Evolutionary conservation across 30 jellyfish, hydroid and myxozoan genomes (phyloP).

Genomic region (Hydractinia symbiolongicarpus): DNA sequence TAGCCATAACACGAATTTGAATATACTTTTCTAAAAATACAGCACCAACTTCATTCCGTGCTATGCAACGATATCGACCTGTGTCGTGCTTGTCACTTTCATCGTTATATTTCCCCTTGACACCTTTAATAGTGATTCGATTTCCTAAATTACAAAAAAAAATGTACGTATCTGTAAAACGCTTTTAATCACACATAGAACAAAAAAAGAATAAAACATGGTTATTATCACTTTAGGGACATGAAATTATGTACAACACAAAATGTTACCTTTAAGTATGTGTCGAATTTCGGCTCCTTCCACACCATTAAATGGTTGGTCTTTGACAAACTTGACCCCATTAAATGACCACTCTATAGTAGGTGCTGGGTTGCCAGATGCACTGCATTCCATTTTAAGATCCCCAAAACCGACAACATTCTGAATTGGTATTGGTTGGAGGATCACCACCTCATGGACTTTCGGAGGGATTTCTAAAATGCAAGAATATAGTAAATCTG

Average conservation of each 20-base stretch:
- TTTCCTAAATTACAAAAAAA: background rate
- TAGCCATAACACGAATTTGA: conserved; percentile 40
- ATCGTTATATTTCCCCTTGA: conserved; percentile 15
- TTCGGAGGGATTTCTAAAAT: conserved; percentile 30
- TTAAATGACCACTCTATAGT: conserved; percentile 37
- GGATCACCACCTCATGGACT: conserved; percentile 24
- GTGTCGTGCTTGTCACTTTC: conserved; percentile 24
- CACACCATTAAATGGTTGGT: conserved; percentile 19
- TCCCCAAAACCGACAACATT: conserved; percentile 27
- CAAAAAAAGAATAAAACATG: background rate
- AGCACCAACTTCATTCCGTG: conserved; percentile 42
- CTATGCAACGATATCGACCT: conserved; percentile 55
- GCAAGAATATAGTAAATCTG: background rate
- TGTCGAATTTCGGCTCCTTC: conserved; percentile 15
- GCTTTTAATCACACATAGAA: no score
- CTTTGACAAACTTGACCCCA: conserved; percentile 21
- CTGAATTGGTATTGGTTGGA: conserved; percentile 39
- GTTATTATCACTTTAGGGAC: background rate
- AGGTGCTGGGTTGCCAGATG: conserved; percentile 94
- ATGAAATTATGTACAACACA: background rate
- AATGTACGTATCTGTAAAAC: no score
- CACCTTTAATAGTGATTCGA: background rate
- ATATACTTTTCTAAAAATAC: conserved; percentile 38
- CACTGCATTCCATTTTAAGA: conserved; percentile 73
- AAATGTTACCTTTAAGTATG: conserved; percentile 14